A percentile compares a stretch with the other conserved stretches of the same genome.
These are phyloP conservation scores for Varanus komodoensis DNA, from an alignment of 2,113 vertebrate genomes.

Conservation along the genomic window DNA sequence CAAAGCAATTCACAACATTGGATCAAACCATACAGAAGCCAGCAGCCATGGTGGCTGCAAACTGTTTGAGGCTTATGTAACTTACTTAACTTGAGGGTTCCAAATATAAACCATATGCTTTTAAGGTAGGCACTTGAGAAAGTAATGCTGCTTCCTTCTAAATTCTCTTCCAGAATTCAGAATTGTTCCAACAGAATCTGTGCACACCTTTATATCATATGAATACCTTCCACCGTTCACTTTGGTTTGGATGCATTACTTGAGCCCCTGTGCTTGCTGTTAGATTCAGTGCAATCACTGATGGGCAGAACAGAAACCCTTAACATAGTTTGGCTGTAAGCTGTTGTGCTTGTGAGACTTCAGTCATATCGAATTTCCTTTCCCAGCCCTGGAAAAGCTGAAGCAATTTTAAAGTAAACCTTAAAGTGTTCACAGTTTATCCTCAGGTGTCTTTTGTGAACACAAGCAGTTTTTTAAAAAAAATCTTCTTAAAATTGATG, in stretches of 20 bases:
- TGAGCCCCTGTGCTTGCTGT: conserved; percentile 8
- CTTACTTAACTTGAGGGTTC: background rate
- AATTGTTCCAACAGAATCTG: background rate
- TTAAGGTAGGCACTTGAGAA: background rate
- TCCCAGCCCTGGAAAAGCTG: conserved; percentile 55
- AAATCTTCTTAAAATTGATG: too few species aligned
- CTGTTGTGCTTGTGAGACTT: conserved; percentile 59
- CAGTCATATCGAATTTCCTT: conserved; percentile 59
- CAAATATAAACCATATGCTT: too few species aligned
- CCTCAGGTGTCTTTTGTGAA: conserved; percentile 31
- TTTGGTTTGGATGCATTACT: conserved; percentile 6
- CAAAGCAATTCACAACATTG: background rate
- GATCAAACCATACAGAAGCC: background rate
- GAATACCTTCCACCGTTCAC: background rate
- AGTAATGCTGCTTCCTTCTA: background rate
- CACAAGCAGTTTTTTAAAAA: conserved; percentile 13
- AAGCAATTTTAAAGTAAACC: conserved; percentile 64
- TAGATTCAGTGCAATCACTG: conserved; percentile 34
- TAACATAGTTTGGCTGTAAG: conserved; percentile 50
- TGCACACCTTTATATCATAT: background rate
- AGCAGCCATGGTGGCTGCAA: too few species aligned
- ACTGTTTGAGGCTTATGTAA: too few species aligned
- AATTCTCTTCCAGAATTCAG: background rate
- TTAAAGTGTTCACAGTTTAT: conserved; percentile 59
- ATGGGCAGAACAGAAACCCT: conserved; percentile 35